Conservation (phyloP, 2,113 vertebrate species). For the Phylloscopus trochilus region DNA sequence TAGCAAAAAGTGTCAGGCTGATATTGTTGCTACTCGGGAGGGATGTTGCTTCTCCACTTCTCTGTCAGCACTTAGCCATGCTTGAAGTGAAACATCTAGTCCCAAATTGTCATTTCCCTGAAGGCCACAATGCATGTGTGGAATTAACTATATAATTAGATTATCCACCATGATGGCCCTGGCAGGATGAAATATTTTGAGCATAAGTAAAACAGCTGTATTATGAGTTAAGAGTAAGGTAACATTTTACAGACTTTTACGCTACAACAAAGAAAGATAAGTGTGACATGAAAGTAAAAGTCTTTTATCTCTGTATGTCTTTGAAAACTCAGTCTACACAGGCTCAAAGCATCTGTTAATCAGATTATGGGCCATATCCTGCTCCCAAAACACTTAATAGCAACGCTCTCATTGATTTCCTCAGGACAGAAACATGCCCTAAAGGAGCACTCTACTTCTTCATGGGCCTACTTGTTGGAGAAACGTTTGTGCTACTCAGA, state of each 20-base stretch:
- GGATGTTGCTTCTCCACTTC: background rate
- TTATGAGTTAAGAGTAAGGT: constrained; percentile 41
- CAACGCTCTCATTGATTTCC: constrained; percentile 35
- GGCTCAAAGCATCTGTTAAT: constrained; percentile 53
- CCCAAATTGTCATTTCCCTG: constrained; percentile 42
- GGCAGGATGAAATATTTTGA: constrained; percentile 43
- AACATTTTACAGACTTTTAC: constrained; percentile 58
- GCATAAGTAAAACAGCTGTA: constrained; percentile 56
- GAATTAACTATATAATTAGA: constrained; percentile 59
- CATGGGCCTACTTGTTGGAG: background rate
- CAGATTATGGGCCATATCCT: constrained; percentile 60
- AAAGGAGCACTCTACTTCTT: constrained; percentile 15
- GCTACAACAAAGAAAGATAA: constrained; percentile 56
- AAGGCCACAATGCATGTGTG: constrained; percentile 8
- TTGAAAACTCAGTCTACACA: constrained; percentile 49
- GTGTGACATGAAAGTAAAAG: constrained; percentile 54
- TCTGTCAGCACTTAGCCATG: background rate
- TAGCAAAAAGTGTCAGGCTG: background rate
- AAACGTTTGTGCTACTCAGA: background rate
- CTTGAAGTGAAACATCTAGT: constrained; percentile 31
- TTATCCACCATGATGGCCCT: constrained; percentile 19
- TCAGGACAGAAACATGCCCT: constrained; percentile 38
- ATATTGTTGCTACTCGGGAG: background rate
- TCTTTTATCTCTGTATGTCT: constrained; percentile 54
- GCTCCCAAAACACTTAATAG: constrained; percentile 35